Evolutionary conservation across 1,140 invertebrate genomes (phyloP).

Genomic region (Lucilia cuprina): DNA sequence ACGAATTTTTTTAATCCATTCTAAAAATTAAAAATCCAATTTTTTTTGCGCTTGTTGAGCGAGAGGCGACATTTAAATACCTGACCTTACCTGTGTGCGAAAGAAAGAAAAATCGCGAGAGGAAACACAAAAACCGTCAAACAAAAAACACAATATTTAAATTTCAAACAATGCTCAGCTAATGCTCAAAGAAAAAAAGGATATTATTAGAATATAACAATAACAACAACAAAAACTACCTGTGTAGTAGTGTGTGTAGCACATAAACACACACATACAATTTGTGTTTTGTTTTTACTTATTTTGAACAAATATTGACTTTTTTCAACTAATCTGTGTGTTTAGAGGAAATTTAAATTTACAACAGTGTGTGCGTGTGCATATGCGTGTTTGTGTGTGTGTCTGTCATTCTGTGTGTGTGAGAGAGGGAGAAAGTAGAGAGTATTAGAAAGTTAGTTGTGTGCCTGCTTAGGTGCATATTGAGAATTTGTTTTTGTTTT

Average conservation of each 20-base stretch:
- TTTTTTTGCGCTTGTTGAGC: no score
- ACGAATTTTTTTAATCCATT: background rate
- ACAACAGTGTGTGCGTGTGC: background rate
- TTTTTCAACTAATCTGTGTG: slow-evolving; percentile 24
- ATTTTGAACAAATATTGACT: slow-evolving; percentile 17
- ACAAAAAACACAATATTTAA: background rate
- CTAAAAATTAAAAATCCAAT: background rate
- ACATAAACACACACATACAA: background rate
- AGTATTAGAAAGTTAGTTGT: background rate
- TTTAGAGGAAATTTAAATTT: background rate
- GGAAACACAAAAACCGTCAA: background rate
- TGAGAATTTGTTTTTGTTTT: background rate
- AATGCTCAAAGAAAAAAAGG: background rate
- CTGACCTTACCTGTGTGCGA: background rate
- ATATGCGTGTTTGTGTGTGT: background rate
- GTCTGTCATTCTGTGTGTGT: no score
- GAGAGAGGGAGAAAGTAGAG: background rate
- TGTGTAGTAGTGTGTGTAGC: background rate
- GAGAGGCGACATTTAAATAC: background rate
- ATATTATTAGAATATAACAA: background rate
- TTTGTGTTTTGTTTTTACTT: background rate
- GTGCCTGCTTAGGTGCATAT: background rate
- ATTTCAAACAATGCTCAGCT: background rate
- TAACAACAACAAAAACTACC: background rate
- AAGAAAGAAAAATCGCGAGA: background rate